Conservation (phyloP, 1,140 invertebrate species). For the Megalonaias nervosa region DNA sequence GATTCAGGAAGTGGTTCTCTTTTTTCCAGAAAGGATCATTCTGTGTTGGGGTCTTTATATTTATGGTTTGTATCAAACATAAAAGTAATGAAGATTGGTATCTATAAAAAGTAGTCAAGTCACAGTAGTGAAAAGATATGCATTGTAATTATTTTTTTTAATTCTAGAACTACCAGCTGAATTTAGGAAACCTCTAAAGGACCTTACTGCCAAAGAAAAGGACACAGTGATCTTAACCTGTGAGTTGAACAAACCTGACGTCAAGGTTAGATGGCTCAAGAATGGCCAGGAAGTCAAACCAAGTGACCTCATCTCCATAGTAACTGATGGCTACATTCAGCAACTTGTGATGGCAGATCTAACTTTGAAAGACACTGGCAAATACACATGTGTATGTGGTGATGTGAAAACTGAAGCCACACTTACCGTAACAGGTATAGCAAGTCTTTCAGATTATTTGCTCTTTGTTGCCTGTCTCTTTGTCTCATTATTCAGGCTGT, state of each 20-base stretch:
- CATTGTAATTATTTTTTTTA: constrained; percentile 9
- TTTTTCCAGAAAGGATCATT: too few species aligned
- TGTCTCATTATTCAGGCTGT: too few species aligned
- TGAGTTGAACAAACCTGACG: constrained; percentile 62
- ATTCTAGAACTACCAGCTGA: constrained; percentile 57
- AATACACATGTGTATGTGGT: constrained; percentile 59
- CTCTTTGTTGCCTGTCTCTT: too few species aligned
- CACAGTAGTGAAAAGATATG: background rate
- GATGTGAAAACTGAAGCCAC: constrained; percentile 46
- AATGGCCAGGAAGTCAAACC: constrained; percentile 68
- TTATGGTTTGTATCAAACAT: too few species aligned
- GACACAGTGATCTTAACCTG: constrained; percentile 64
- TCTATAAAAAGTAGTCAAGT: background rate
- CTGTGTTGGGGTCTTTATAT: too few species aligned
- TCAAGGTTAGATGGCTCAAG: constrained; percentile 65
- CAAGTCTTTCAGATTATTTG: too few species aligned
- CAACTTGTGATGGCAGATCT: constrained; percentile 51
- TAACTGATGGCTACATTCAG: constrained; percentile 46
- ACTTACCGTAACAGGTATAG: constrained; percentile 45
- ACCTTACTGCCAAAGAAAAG: constrained; percentile 55
- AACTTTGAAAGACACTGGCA: constrained; percentile 47
- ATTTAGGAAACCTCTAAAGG: constrained; percentile 57
- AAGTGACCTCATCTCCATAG: constrained; percentile 66
- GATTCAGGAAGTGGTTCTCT: too few species aligned
- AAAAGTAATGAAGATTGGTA: background rate